phyloP scores from a whole-genome alignment of 2,113 vertebrate genomes.

The Plotosus lineatus region DNA sequence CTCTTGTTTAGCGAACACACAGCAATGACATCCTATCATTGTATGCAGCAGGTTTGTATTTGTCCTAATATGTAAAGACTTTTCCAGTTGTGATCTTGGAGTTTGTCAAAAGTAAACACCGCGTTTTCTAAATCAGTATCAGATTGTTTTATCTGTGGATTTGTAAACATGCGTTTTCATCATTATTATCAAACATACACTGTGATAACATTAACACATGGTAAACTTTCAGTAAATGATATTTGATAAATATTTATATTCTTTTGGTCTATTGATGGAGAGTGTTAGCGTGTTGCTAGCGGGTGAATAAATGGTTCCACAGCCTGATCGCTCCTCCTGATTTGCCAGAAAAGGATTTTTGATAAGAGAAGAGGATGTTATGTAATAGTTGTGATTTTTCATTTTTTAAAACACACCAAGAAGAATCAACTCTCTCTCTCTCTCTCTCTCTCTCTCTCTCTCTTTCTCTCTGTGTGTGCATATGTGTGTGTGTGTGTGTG shows the following conservation, averaged over 20 bases:
- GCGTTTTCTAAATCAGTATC: background rate
- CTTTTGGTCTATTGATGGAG: background rate
- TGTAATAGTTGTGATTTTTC: background rate
- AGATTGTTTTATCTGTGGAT: background rate
- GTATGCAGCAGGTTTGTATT: no score
- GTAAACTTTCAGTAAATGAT: background rate
- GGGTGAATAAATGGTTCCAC: background rate
- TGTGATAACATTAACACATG: background rate
- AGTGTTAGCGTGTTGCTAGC: conserved; percentile 4
- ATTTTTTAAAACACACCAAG: background rate
- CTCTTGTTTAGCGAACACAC: background rate
- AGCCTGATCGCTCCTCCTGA: background rate
- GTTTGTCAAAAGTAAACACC: background rate
- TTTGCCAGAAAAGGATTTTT: background rate
- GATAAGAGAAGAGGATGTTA: conserved; percentile 6
- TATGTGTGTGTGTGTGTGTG: no score
- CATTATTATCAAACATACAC: background rate
- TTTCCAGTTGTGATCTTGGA: no score
- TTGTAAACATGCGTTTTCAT: background rate
- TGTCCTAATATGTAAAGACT: no score
- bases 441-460: no score
- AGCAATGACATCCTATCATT: background rate
- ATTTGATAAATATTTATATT: background rate
- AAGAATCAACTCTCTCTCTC: background rate
- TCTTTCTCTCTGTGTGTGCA: no score